Conservation (phyloP, 2,797 vertebrate species). For the Poliocrania exsul region DNA sequence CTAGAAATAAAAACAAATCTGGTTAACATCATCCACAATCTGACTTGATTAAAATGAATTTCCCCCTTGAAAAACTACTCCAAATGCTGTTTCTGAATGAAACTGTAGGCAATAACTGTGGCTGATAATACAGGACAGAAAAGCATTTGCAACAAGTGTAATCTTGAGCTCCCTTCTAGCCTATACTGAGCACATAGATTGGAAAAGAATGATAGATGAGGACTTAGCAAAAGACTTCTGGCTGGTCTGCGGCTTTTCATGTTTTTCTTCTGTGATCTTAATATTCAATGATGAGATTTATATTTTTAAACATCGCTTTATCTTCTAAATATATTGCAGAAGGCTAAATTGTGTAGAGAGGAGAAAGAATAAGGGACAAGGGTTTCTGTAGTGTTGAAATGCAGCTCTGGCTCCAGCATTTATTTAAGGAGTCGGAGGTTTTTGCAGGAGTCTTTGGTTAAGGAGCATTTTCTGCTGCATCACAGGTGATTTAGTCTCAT, state of each 20-base stretch:
- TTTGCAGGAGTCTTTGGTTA: neutral
- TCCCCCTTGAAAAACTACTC: neutral
- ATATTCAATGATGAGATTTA: neutral
- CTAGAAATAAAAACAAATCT: constrained; percentile 37
- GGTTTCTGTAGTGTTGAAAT: neutral
- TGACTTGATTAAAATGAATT: constrained; percentile 34
- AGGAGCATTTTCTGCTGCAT: neutral
- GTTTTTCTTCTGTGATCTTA: neutral
- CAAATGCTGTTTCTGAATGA: constrained; percentile 1
- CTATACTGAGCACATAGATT: neutral
- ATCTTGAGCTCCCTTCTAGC: neutral
- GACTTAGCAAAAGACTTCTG: neutral
- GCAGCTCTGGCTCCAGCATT: neutral
- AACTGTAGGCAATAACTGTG: neutral
- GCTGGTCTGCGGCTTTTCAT: neutral
- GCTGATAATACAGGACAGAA: neutral
- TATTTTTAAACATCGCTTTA: neutral
- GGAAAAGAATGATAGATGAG: neutral
- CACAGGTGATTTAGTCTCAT: neutral
- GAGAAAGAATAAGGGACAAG: neutral
- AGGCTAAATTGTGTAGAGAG: neutral
- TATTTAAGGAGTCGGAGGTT: neutral
- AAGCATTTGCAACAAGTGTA: neutral
- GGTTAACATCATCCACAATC: neutral
- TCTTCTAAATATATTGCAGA: neutral